Base-by-base conservation (phyloP, 1,140 invertebrate species). In the Bombus huntii region DNA sequence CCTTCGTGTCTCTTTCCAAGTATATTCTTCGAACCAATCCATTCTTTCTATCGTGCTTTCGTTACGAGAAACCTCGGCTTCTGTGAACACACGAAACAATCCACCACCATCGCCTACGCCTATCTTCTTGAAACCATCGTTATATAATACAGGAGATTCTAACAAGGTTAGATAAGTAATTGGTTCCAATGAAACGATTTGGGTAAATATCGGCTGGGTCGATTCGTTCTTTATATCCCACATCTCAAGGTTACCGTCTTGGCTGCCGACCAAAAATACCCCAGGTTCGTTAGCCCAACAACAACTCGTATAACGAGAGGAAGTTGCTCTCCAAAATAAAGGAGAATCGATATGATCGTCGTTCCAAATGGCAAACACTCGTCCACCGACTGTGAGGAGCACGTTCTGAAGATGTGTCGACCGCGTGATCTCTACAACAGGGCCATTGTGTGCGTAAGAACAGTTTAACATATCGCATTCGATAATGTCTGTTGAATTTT, bases 401-500 rank as follows among this genome's bases (percentile, higher is more conserved):
- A 97, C 88, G 70, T 96, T 93, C n/a, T 92, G 92, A 42, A 96
- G 92, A 87, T 96, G 96, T 2, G 96, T 95, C 91, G 96, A 97
- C 89, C 96, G 95, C 28, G 95, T 87, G 39, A 96, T 94, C 25
- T 95, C 93, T 3, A 95, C 93, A 22, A 97, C 92, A 12, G 96
- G 96, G 2, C 97, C 97, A 90, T 97, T 96, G 89, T 98, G 97
- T 74, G 96, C 96, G 90, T 88, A 95, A 92, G 90, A 95, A 89
- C 83, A 91, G 90, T 74, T 93, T 68, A 91, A 93, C 89, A 92
- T 93, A 92, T 90, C 76, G 66, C 93, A 94, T 77, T 93, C 94
- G 91, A 96, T 96, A 5, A 93, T 93, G 85, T 95, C 95, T 2
- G 96, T 94, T 3, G 94, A 86, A 89, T 96, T 96, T 0, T 95